Base-by-base conservation (phyloP, 2,113 vertebrate genomes). In the Myotis davidii region DNA sequence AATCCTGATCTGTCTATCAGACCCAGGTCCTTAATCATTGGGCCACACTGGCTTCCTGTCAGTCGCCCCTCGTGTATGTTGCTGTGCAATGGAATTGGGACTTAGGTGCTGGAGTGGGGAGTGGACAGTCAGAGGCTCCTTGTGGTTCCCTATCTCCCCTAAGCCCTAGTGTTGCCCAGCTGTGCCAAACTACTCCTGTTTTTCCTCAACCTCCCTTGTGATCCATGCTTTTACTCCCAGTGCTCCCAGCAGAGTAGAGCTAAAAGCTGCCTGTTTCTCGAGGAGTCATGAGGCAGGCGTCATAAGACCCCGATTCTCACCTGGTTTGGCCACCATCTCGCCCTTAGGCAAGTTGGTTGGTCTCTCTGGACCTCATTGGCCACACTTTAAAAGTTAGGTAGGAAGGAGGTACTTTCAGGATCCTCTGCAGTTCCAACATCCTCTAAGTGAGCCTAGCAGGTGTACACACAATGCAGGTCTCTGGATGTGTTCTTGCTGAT, bases 231-330 rank as follows among this genome's bases (percentile, higher is more conserved):
- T 70, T 48, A 34, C 29, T 64, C 65, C 42, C 25, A 52, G 9
- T 50, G 85, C 21, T 86, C 39, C 34, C 29, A 14, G 39, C 16
- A 70, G 39, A 87, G 32, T 37, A 50, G 4, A 65, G 18, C 64
- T 32, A 65, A 34, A 34, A 84, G 37, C 32, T 6, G 5, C 69
- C n/a, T 65, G 12, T 70, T 37, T 69, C 29, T 65, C 1, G 13
- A 74, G 23, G 56, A 79, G 59, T n/a, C 73, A 73, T 2, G 1
- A 5, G 11, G 20, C 5, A 27, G 54, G 45, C 11, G 8, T 73
- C n/a, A 25, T 25, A 82, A 94, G 90, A 70, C 72, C 21, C 37
- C 79, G 42, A 32, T 88, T 85, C 77, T 56, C 93, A 81, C 69
- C 42, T 87, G 70, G 14, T 9, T 81, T 85, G 64, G 50, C 48